Conservation (phyloP, 2,888 invertebrate genomes). For the Branchipolynoe longqiensis region DNA sequence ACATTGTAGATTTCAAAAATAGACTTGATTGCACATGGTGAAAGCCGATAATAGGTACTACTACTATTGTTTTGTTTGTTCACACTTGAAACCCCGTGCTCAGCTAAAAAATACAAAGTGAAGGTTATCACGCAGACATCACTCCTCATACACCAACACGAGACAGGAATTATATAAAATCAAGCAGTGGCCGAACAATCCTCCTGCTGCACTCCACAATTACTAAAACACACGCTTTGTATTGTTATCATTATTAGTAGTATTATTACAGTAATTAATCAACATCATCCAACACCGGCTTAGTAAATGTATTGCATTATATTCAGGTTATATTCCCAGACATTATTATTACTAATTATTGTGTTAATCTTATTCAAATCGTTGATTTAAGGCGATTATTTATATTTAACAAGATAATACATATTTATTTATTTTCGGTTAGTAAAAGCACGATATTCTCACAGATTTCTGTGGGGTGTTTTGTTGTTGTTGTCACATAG, state of each 20-base stretch:
- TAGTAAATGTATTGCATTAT: too few relatives aligned
- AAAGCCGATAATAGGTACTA: slow-evolving; percentile 12
- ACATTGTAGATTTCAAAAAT: slow-evolving; percentile 51
- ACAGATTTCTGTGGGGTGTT: background rate
- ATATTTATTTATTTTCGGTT: background rate
- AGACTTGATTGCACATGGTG: slow-evolving; percentile 44
- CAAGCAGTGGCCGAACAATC: slow-evolving; percentile 36
- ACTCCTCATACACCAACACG: slow-evolving; percentile 36
- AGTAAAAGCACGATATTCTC: slow-evolving; percentile 30
- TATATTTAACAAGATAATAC: too few relatives aligned
- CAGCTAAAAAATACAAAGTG: slow-evolving; percentile 22
- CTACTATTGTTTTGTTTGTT: slow-evolving; percentile 37
- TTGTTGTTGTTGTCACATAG: too few relatives aligned
- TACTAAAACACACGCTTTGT: too few relatives aligned
- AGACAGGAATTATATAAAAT: background rate
- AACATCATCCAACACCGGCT: slow-evolving; percentile 44
- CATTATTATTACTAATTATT: slow-evolving; percentile 15
- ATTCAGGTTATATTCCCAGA: too few relatives aligned
- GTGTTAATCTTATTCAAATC: background rate
- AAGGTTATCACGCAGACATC: slow-evolving; percentile 5
- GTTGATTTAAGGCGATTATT: slow-evolving; percentile 24
- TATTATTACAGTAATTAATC: too few relatives aligned
- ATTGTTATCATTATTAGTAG: too few relatives aligned
- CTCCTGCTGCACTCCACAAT: slow-evolving; percentile 15
- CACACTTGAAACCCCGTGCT: slow-evolving; percentile 50